Evolutionary conservation across 2,888 invertebrate species (phyloP).

Genomic region (Esperia sulphurella): DNA sequence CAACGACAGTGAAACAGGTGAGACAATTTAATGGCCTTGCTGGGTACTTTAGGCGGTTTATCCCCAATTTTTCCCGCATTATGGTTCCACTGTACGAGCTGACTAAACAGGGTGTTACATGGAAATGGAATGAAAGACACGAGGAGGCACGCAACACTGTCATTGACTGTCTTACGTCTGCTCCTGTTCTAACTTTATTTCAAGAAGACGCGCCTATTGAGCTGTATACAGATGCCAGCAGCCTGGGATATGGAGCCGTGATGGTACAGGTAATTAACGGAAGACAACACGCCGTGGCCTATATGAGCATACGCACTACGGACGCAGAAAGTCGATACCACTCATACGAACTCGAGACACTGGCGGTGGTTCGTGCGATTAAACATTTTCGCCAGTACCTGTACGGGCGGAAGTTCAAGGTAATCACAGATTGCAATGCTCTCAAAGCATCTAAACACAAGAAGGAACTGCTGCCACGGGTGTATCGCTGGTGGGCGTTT

Average conservation of each 20-base stretch:
- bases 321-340: conserved; percentile 14
- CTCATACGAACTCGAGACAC: conserved; percentile 18
- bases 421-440: conserved; percentile 12
- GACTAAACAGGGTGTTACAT: conserved; percentile 17
- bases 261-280: conserved; percentile 9
- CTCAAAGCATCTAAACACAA: conserved; percentile 6
- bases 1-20: conserved; percentile 16
- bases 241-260: conserved; percentile 17
- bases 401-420: conserved; percentile 4
- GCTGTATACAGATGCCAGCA: conserved; percentile 10
- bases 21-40: conserved; percentile 23
- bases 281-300: conserved; percentile 10
- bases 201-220: conserved; percentile 12
- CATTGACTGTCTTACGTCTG: conserved; percentile 11
- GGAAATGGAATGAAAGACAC: conserved; percentile 17
- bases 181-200: conserved; percentile 17
- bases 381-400: conserved; percentile 15
- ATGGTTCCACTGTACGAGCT: conserved; percentile 20
- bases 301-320: conserved; percentile 12
- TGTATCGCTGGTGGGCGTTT: conserved; percentile 10
- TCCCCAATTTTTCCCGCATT: conserved; percentile 18
- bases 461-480: conserved; percentile 6
- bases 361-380: conserved; percentile 15
- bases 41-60: conserved; percentile 16
- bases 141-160: conserved; percentile 16